phyloP scores from a whole-genome alignment of 2,113 vertebrate genomes.

The Sinocyclocheilus anophthalmus region DNA sequence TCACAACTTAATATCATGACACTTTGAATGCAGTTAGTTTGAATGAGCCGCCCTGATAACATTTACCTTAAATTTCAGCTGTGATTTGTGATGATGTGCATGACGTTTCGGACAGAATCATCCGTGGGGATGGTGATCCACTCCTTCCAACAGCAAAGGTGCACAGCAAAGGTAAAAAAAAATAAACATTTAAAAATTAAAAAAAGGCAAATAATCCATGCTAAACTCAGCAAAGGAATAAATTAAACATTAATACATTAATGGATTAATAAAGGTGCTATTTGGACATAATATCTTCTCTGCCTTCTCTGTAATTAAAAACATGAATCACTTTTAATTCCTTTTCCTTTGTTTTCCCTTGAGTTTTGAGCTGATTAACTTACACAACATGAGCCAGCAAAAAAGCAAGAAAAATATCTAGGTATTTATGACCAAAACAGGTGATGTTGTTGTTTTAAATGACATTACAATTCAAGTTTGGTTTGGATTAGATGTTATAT shows the following conservation, averaged over 20 bases:
- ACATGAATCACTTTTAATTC: neutral
- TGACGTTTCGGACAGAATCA: too few species aligned
- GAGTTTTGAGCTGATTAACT: neutral
- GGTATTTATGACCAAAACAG: neutral
- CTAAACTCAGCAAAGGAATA: neutral
- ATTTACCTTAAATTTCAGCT: slow-evolving; percentile 3
- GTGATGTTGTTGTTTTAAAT: neutral
- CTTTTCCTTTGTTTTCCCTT: neutral
- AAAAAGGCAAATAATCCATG: neutral
- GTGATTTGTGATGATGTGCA: neutral
- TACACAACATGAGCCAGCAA: neutral
- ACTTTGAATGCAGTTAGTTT: neutral
- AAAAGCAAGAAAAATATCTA: neutral
- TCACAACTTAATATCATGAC: neutral
- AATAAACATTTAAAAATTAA: too few species aligned
- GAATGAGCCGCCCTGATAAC: neutral
- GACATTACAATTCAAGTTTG: neutral
- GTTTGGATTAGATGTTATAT: neutral
- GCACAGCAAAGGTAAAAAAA: neutral
- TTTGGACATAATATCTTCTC: neutral
- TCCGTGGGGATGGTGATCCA: slow-evolving; percentile 10
- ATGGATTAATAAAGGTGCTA: neutral
- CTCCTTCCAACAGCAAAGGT: neutral
- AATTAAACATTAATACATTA: neutral
- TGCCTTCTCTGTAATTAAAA: neutral